Evolutionary conservation across 2,888 invertebrate genomes (phyloP), one percentile per base, ranked within the genome.

Genomic region (Melikaiella ostensackeni): DNA sequence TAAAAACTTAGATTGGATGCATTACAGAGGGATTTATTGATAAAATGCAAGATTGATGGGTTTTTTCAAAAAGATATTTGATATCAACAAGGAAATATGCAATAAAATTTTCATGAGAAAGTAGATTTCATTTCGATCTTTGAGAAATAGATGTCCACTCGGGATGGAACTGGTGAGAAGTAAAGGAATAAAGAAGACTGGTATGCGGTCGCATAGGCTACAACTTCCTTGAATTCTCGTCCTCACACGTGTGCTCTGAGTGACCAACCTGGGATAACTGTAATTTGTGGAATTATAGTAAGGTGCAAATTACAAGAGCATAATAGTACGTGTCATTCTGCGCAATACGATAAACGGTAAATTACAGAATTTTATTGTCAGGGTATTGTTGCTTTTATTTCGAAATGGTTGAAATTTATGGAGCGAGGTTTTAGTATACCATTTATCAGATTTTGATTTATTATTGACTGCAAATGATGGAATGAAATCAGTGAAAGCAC

Each of bases 221-320:
- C n/a, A 62, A 62, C 16, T 61, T 61, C 61, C 33, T 62, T n/a
- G 62, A 62, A 61, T 61, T 61, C 61, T 30, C 30, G 19, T 61
- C 27, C 27, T 61, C 19, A 27, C 61, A 61, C 33, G 62, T 62
- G 30, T 30, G 62, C 62, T 62, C 30, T 27, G 33, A 33, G 62
- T 61, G 27, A 33, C 61, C 30, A 62, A 19, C 33, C 19, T n/a
- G 30, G 9, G 30, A 62, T 62, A 62, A 62, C 62, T 19, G 62
- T 62, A 19, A 62, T 5, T 62, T 33, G 16, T 62, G 19, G 62
- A 62, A 62, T 62, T 62, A 62, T 62, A 62, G 62, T 33, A 62
- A 62, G 30, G 27, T 33, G 62, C 62, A 62, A 62, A 62, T 55
- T 55, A 55, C 55, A 55, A 55, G 55, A 55, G 55, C 21, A 55